phyloP scores from a whole-genome alignment of 2,113 vertebrate genomes.

The Cinclus cinclus region DNA sequence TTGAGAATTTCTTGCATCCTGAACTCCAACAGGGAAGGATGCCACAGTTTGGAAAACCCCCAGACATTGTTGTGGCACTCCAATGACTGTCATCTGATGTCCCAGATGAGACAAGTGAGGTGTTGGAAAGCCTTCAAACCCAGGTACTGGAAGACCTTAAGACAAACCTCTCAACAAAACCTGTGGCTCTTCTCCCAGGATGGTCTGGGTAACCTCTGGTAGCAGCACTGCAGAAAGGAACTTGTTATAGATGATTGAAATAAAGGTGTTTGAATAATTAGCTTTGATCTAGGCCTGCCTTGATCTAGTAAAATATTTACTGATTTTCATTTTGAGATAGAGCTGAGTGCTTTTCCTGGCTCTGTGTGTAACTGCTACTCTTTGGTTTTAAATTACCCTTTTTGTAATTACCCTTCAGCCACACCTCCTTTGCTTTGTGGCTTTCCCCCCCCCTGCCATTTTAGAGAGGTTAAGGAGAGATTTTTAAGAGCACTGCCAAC shows the following conservation, averaged over 20 bases:
- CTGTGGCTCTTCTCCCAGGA: not conserved
- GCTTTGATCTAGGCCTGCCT: not conserved
- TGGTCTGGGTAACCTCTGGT: not conserved
- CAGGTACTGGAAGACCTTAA: not conserved
- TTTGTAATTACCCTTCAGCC: not conserved
- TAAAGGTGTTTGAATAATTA: not conserved
- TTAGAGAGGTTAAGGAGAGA: not conserved
- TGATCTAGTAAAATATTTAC: not conserved
- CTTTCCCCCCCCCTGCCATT: not conserved
- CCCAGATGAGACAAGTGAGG: not conserved
- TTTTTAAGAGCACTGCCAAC: not conserved
- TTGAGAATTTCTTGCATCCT: too few species aligned
- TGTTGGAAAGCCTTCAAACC: not conserved
- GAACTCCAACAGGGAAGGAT: not conserved
- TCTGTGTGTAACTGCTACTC: not conserved
- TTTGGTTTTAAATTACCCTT: not conserved
- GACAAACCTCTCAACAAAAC: not conserved
- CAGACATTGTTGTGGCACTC: not conserved
- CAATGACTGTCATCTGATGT: not conserved
- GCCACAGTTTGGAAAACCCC: not conserved
- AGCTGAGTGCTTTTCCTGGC: not conserved
- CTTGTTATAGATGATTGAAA: not conserved
- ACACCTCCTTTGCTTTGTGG: not conserved
- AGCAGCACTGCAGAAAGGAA: not conserved
- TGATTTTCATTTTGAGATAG: not conserved